phyloP scores from a whole-genome alignment of 2,113 vertebrate species.

The Spermophilus dauricus region DNA sequence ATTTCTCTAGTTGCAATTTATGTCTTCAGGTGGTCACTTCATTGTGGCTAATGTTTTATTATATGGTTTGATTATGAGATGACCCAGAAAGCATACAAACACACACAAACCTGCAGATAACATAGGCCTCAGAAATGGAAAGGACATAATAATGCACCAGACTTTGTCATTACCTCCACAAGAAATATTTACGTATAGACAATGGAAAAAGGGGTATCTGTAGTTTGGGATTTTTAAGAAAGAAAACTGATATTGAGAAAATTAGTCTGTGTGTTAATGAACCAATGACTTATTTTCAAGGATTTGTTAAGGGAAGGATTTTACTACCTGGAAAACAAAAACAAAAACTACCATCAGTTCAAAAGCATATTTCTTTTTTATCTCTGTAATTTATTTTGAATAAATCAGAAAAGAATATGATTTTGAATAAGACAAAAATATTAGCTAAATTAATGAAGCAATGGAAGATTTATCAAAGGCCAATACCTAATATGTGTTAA shows the following conservation, averaged over 20 bases:
- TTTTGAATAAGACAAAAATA: constrained; percentile 13
- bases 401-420: constrained; percentile 1
- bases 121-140: background rate
- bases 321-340: background rate
- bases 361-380: background rate
- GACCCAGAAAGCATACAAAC: background rate
- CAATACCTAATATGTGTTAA: constrained; percentile 28
- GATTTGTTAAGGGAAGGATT: background rate
- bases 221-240: background rate
- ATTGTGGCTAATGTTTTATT: background rate
- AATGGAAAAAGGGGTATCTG: background rate
- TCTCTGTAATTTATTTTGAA: background rate
- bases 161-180: background rate
- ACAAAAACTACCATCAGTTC: background rate
- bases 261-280: background rate
- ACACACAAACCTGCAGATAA: background rate
- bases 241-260: background rate
- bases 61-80: too few species aligned
- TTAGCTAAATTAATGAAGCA: background rate
- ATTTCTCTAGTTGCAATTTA: constrained; percentile 3
- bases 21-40: accelerated
- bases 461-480: background rate
- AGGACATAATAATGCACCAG: background rate
- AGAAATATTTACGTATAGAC: background rate
- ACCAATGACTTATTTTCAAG: background rate